Evolutionary conservation across 2,113 vertebrate species (phyloP).

Genomic region (Xenotilapia caudafasciata): DNA sequence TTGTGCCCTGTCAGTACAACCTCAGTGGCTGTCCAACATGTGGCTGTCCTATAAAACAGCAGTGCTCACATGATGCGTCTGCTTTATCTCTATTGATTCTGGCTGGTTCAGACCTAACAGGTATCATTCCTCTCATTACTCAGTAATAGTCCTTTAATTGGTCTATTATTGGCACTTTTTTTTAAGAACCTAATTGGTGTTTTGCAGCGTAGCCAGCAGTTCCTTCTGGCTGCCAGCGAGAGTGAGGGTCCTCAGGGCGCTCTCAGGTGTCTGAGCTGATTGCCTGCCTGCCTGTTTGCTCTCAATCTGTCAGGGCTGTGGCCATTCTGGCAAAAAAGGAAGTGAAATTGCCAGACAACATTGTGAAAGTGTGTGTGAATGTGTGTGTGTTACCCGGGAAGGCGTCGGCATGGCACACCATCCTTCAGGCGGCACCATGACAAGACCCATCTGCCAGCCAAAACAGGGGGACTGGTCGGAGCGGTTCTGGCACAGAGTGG

Average conservation of each 20-base stretch:
- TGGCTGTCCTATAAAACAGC: not conserved
- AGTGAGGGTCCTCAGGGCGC: constrained; percentile 45
- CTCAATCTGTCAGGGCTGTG: constrained; percentile 69
- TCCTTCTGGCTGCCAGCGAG: constrained; percentile 36
- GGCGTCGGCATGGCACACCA: constrained; percentile 36
- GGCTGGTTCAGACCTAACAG: constrained; percentile 16
- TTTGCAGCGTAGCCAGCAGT: constrained; percentile 40
- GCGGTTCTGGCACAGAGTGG: constrained; percentile 30
- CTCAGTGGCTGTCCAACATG: not conserved
- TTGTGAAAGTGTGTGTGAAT: not conserved
- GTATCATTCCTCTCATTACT: constrained; percentile 39
- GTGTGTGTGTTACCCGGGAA: not conserved
- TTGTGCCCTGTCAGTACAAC: not conserved
- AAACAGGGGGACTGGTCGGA: constrained; percentile 27
- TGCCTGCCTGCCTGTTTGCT: constrained; percentile 69
- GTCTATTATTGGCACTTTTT: constrained; percentile 52
- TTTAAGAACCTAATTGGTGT: constrained; percentile 41
- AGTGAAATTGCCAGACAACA: constrained; percentile 17
- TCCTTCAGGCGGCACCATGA: constrained; percentile 68
- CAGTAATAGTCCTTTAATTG: constrained; percentile 66
- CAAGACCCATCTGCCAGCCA: constrained; percentile 71
- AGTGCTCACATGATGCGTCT: not conserved
- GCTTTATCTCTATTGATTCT: not conserved
- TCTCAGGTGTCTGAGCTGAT: constrained; percentile 72
- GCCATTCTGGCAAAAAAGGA: constrained; percentile 49